Conservation (phyloP, 2,888 invertebrate genomes). For the Eristalis tenax region DNA sequence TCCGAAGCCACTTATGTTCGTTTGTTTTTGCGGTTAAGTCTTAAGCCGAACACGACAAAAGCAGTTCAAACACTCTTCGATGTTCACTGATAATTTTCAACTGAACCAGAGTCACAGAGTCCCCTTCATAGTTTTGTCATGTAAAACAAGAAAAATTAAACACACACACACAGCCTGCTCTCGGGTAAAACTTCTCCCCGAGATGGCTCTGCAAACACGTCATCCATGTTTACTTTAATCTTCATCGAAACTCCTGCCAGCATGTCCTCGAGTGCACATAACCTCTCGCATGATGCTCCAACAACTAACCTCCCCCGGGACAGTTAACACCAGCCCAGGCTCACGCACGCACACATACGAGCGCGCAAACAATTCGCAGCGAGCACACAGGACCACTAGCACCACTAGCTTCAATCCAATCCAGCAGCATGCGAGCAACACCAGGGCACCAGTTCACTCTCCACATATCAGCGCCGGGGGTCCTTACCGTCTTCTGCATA, state of each 20-base stretch:
- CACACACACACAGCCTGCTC: background rate
- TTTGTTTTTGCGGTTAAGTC: too few species aligned
- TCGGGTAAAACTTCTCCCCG: conserved; percentile 6
- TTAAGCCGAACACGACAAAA: too few species aligned
- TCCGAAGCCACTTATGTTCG: too few species aligned
- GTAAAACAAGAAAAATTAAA: background rate
- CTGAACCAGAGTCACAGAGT: background rate
- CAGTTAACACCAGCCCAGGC: conserved; percentile 9
- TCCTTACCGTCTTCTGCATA: conserved; percentile 28
- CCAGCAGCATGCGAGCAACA: background rate
- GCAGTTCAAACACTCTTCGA: background rate
- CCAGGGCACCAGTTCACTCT: background rate
- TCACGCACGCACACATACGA: background rate
- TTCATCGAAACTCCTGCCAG: conserved; percentile 38
- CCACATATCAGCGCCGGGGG: background rate
- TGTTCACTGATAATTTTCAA: background rate
- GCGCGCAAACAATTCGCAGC: conserved; percentile 1
- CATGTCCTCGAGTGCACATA: conserved; percentile 45
- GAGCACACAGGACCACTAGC: background rate
- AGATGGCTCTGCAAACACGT: conserved; percentile 36
- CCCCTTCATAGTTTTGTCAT: background rate
- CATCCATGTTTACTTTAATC: conserved; percentile 48
- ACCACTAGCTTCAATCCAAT: conserved; percentile 5
- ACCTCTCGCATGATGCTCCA: conserved; percentile 26
- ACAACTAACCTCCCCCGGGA: conserved; percentile 17